Evolutionary conservation across 2,888 invertebrate genomes (phyloP), one percentile per base, ranked within the genome.

Genomic region (Uloborus plumipes): DNA sequence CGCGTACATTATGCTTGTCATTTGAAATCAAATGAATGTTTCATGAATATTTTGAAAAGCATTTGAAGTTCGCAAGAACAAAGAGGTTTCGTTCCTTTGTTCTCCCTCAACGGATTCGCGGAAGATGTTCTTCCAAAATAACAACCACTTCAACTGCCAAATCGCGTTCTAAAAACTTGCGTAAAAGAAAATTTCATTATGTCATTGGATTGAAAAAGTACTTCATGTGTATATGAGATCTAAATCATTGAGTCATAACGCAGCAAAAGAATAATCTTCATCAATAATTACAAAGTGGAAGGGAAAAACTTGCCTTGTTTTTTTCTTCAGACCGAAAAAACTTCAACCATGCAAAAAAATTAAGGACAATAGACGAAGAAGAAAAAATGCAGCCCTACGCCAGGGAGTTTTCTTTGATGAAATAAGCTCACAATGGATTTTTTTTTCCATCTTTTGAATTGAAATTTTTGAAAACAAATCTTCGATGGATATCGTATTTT

Each of bases 21-120:
- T 9, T 39, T 11, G 39, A 39, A 39, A 39, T 39, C 39, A 39
- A 39, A 39, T 39, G 9, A 39, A 39, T 39, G 39, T 39, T 39
- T 39, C 39, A 39, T 39, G 39, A 39, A 39, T 39, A 39, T 39
- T 39, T 39, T 39, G 39, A 39, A 39, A 39, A 39, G 39, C 39
- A 39, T 72, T 78, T 58, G 59, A 72, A 72, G 59, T 58, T 55
- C 49, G 18, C 50, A 71, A 78, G 78, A 72, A 78, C 71, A 78
- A 78, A 78, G 72, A 14, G 14, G 18, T 13, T 39, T n/a, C 71
- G 13, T 59, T 20, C 72, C 50, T 64, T 78, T 78, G 78, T 78
- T 72, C 72, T 70, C 26, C 20, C 55, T 31, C 22, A 26, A 14
- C 22, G n/a, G 51, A 58, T 53, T 70, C 26, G 39, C 31, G 15